Conservation (phyloP, 1,140 invertebrate genomes). For the Thaumetopoea pityocampa region DNA sequence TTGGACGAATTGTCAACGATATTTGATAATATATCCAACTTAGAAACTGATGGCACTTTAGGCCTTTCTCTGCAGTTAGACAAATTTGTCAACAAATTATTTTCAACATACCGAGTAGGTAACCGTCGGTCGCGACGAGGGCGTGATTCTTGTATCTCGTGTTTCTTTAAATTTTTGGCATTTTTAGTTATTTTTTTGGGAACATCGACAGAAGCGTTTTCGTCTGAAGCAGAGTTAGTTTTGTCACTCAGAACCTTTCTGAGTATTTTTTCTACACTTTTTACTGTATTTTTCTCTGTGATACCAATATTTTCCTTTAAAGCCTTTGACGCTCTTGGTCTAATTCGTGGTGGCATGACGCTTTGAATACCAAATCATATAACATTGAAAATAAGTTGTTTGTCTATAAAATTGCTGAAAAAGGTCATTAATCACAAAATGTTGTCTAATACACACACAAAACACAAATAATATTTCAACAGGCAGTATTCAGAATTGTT, state of each 20-base stretch:
- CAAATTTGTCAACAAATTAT: constrained; percentile 28
- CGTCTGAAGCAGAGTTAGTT: constrained; percentile 62
- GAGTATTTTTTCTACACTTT: constrained; percentile 23
- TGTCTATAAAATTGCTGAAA: too few species aligned
- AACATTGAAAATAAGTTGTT: too few species aligned
- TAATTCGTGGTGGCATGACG: constrained; percentile 57
- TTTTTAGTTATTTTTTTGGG: constrained; percentile 11
- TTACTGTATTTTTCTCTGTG: constrained; percentile 19
- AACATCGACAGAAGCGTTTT: constrained; percentile 36
- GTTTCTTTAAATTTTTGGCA: background rate
- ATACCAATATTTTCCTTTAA: constrained; percentile 48
- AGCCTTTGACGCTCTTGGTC: constrained; percentile 32
- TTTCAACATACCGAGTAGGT: constrained; percentile 41
- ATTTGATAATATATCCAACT: too few species aligned
- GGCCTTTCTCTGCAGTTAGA: constrained; percentile 26
- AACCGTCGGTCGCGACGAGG: constrained; percentile 39
- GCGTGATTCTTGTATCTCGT: constrained; percentile 7
- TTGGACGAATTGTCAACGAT: constrained; percentile 9
- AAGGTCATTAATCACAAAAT: too few species aligned
- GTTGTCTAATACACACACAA: too few species aligned
- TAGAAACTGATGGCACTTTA: background rate
- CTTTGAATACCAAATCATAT: constrained; percentile 5
- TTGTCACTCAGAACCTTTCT: constrained; percentile 56
- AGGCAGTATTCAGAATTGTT: too few species aligned
- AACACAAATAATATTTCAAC: too few species aligned